Percentiles rank a stretch among this genome's conserved stretches.
These are phyloP conservation scores for Homarus gammarus DNA, from an alignment of 2,888 invertebrate species.

Conservation along the genomic window DNA sequence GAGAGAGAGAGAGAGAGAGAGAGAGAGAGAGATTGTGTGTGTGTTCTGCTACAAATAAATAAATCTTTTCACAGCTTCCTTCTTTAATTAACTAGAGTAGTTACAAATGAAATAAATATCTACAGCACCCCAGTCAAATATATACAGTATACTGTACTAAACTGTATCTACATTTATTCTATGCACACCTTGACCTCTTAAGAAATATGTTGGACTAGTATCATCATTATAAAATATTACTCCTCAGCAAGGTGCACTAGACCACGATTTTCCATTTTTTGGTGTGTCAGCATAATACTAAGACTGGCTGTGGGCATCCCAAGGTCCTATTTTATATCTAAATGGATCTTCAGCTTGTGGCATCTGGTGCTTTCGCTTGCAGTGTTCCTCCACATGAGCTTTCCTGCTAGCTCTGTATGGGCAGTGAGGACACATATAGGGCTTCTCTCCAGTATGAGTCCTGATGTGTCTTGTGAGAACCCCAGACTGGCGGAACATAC, in stretches of 20 bases:
- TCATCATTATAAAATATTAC: neutral
- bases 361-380: conserved; percentile 44
- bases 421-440: conserved; percentile 59
- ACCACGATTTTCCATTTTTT: neutral
- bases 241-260: neutral
- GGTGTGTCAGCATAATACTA: neutral
- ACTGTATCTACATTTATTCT: too few species aligned
- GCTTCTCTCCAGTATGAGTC: conserved; percentile 66
- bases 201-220: neutral
- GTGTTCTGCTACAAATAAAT: too few species aligned
- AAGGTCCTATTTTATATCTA: conserved; percentile 25
- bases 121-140: neutral
- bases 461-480: conserved; percentile 69
- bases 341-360: conserved; percentile 16
- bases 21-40: neutral
- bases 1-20: neutral
- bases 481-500: conserved; percentile 66
- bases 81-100: too few species aligned
- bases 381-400: conserved; percentile 65
- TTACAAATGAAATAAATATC: too few species aligned
- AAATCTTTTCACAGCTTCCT: too few species aligned
- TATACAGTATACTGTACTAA: neutral
- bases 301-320: conserved; percentile 34
- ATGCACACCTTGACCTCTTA: neutral
- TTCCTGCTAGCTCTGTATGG: conserved; percentile 64